Evolutionary conservation across 2,888 invertebrate genomes (phyloP).

Genomic region (Odontocolon sp.): DNA sequence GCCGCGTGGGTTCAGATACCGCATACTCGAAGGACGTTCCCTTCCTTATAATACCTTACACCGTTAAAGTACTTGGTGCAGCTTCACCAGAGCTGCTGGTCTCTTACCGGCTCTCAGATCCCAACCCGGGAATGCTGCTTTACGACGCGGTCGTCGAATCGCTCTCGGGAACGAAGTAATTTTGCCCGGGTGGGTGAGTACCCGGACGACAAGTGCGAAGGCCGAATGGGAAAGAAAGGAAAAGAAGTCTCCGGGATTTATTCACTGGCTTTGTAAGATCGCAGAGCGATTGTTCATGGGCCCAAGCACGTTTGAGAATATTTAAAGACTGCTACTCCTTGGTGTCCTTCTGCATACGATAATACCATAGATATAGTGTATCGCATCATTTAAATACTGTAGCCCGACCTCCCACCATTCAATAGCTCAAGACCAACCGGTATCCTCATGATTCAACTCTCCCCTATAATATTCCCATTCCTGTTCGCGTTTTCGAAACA

Average conservation of each 20-base stretch:
- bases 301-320: neutral
- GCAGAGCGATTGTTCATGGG: slow-evolving; percentile 29
- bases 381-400: too few species aligned
- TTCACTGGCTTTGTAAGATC: slow-evolving; percentile 25
- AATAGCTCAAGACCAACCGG: too few species aligned
- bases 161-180: slow-evolving; percentile 42
- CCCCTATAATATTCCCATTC: too few species aligned
- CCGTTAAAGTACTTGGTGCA: slow-evolving; percentile 8
- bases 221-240: slow-evolving; percentile 16
- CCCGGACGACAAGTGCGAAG: slow-evolving; percentile 39
- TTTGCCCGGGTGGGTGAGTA: slow-evolving; percentile 32
- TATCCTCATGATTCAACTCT: too few species aligned
- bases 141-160: slow-evolving; percentile 47
- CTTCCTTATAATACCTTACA: slow-evolving; percentile 26
- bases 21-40: neutral
- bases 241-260: slow-evolving; percentile 3
- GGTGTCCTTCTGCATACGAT: too few species aligned
- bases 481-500: too few species aligned
- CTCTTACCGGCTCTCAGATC: slow-evolving; percentile 23
- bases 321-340: slow-evolving; percentile 8
- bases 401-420: too few species aligned
- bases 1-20: slow-evolving; percentile 26
- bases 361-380: too few species aligned
- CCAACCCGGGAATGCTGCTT: slow-evolving; percentile 25
- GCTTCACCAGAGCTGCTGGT: slow-evolving; percentile 42